Percentiles rank a stretch among this genome's conserved stretches.
Evolutionary conservation across 2,797 vertebrate species (phyloP).

Genomic region (Rachycentron canadum): DNA sequence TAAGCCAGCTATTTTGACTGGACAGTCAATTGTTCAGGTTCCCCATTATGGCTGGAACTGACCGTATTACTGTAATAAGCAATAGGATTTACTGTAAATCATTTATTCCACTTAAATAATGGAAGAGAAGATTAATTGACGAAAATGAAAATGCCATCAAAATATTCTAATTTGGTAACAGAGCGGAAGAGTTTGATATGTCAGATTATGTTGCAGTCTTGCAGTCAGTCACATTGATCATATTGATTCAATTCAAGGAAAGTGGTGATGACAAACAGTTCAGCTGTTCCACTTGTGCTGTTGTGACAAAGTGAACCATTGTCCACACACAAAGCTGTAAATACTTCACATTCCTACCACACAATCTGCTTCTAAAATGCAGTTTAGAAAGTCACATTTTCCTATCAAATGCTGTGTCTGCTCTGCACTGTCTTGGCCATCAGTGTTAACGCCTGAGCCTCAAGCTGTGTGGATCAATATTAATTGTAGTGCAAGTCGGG

Average conservation of each 20-base stretch:
- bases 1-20: not conserved
- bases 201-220: not conserved
- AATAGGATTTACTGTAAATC: not conserved
- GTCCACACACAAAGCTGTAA: not conserved
- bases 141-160: not conserved
- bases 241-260: no score
- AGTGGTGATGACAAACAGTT: not conserved
- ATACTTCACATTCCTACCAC: conserved; percentile 8
- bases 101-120: no score
- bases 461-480: conserved; percentile 75
- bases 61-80: not conserved
- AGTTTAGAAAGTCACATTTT: conserved; percentile 50
- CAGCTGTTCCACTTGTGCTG: not conserved
- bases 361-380: conserved; percentile 9
- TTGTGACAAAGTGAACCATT: not conserved
- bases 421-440: conserved; percentile 38
- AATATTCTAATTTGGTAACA: not conserved
- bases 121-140: no score
- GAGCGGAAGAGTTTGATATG: not conserved
- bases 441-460: conserved; percentile 56
- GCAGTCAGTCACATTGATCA: not conserved
- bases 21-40: not conserved
- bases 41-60: not conserved
- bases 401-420: conserved; percentile 44
- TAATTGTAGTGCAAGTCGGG: conserved; percentile 76